Evolutionary conservation across 2,888 invertebrate genomes (phyloP).

Genomic region (Tortrix viridana): DNA sequence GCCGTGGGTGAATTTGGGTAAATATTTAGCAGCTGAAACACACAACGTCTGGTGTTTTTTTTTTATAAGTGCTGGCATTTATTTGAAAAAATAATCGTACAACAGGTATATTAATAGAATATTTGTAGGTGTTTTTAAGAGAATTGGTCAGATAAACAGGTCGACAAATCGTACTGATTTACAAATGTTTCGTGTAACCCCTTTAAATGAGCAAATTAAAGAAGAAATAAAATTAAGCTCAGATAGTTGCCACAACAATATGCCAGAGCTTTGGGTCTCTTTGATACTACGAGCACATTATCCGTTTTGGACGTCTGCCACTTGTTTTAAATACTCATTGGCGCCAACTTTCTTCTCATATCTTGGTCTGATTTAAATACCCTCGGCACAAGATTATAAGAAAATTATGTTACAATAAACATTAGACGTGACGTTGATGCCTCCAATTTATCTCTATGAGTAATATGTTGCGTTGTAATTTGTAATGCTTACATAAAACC

Average conservation of each 20-base stretch:
- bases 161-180: too few species aligned
- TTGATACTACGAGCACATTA: not conserved
- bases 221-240: too few species aligned
- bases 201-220: too few species aligned
- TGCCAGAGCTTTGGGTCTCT: not conserved
- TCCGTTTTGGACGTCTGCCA: slow-evolving; percentile 26
- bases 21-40: too few species aligned
- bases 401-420: slow-evolving; percentile 12
- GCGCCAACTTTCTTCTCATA: slow-evolving; percentile 8
- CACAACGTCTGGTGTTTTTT: too few species aligned
- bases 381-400: not conserved
- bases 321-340: slow-evolving; percentile 7
- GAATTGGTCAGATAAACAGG: too few species aligned
- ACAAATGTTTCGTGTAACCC: too few species aligned
- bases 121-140: too few species aligned
- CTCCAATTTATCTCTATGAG: slow-evolving; percentile 15
- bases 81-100: too few species aligned
- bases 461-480: slow-evolving; percentile 12
- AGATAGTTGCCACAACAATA: not conserved
- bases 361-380: slow-evolving; percentile 6
- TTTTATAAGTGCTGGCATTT: too few species aligned
- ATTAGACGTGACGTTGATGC: slow-evolving; percentile 17
- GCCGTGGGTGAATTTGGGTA: too few species aligned
- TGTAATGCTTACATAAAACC: not conserved
- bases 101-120: too few species aligned